Evolutionary conservation across 2,888 invertebrate genomes (phyloP).

Genomic region (Tetheella fluctuosa): DNA sequence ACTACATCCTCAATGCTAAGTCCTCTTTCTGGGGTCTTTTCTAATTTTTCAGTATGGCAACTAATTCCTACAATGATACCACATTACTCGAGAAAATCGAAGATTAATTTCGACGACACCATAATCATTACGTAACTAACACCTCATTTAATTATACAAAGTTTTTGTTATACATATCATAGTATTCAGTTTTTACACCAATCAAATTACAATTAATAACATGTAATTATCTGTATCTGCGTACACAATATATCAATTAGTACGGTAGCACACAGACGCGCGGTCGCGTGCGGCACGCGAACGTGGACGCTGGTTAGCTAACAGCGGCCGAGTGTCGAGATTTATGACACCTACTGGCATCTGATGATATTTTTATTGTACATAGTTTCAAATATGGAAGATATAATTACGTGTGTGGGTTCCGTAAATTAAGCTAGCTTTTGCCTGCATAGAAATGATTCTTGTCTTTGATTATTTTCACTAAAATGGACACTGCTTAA

Average conservation of each 20-base stretch:
- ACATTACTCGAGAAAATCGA: too few relatives aligned
- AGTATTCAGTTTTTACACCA: neutral
- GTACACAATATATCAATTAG: constrained; percentile 4
- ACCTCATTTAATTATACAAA: too few relatives aligned
- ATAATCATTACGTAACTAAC: too few relatives aligned
- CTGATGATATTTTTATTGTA: neutral
- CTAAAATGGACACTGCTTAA: too few relatives aligned
- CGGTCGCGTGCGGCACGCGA: constrained; percentile 6
- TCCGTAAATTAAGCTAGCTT: neutral
- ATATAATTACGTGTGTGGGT: neutral
- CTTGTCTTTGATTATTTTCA: too few relatives aligned
- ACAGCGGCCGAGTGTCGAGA: constrained; percentile 1
- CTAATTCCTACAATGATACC: too few relatives aligned
- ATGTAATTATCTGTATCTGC: neutral
- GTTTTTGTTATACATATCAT: constrained; percentile 4
- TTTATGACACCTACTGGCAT: neutral
- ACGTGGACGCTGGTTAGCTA: neutral
- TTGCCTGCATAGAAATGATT: too few relatives aligned
- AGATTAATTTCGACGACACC: too few relatives aligned
- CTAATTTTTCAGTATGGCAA: too few relatives aligned
- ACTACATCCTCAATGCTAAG: too few relatives aligned
- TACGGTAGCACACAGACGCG: neutral
- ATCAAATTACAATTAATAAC: neutral
- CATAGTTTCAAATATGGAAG: neutral
- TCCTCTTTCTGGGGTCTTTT: too few relatives aligned